Evolutionary conservation across 2,888 invertebrate species (phyloP), one percentile per base, ranked within the genome.

Genomic region (Nysson spinosus): DNA sequence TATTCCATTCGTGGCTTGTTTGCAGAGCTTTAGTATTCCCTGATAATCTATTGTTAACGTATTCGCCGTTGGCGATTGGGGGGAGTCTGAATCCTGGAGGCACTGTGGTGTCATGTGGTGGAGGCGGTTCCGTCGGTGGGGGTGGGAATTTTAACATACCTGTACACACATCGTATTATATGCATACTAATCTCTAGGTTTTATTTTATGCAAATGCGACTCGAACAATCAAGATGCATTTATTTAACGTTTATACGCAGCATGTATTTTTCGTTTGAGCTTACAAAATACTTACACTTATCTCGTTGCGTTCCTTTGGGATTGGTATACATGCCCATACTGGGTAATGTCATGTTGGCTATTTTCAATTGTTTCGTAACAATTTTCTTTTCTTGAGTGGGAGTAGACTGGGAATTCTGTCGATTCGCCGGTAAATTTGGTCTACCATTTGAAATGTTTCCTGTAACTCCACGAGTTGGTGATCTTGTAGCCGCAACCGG

Each of bases 91-190:
- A 87, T 3, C 76, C 82, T 28, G 69, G 30, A 35, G 79, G 77
- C 26, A 83, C 69, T 46, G 84, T 80, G 11, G 88, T 16, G 4
- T 65, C 71, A 2, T 68, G 56, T 1, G 88, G 86, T 1, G 89
- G 89, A 1, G 89, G 88, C 1, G 89, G 89, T 26, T 87, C 88
- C 7, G 86, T 83, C 0, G 89, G 88, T 3, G 89, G 89, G 2
- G 89, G 89, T 1, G 89, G 89, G 28, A 88, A 85, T 66, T 81
- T 82, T 7, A 84, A 52, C 19, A 82, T 50, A 37, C 83, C 84
- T 68, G n/a, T 43, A 5, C 0, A 2, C 26, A 37, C 12, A 17
- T 50, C 14, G 2, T 17, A 44, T 12, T 22, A 6, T 40, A n/a
- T n/a, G n/a, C n/a, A n/a, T n/a, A n/a, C n/a, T n/a, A n/a, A n/a